A percentile compares a stretch with the other conserved stretches of the same genome.
Conservation (phyloP, 1,140 invertebrate genomes). For the Sycophaga agraensis region DNA sequence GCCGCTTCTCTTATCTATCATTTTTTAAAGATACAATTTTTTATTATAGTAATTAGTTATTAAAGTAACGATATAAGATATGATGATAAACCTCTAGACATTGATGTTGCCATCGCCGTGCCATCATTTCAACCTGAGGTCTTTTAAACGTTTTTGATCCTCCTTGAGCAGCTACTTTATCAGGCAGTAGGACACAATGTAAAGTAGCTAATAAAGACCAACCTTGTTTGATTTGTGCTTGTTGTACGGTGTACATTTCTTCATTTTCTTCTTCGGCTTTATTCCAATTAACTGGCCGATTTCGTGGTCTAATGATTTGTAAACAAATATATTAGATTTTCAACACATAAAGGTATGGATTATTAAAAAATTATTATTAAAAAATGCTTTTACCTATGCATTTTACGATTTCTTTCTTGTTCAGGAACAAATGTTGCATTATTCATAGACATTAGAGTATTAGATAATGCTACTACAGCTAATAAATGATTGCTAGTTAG, state of each 20-base stretch:
- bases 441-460: constrained; percentile 98
- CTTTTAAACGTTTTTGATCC: constrained; percentile 84
- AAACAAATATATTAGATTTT: background rate
- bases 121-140: constrained; percentile 95
- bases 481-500: constrained; percentile 95
- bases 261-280: constrained; percentile 77
- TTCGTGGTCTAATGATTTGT: constrained; percentile 44
- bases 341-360: background rate
- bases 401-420: constrained; percentile 75
- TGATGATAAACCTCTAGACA: constrained; percentile 82
- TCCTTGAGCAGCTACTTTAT: constrained; percentile 73
- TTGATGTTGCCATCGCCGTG: constrained; percentile 96
- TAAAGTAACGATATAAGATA: background rate
- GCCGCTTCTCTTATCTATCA: constrained; percentile 85
- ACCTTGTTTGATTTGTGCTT: constrained; percentile 91
- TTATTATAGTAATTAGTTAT: no score
- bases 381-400: constrained; percentile 61
- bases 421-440: constrained; percentile 89
- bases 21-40: background rate
- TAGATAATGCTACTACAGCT: constrained; percentile 90
- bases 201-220: constrained; percentile 95
- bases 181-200: constrained; percentile 93
- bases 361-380: background rate
- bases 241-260: constrained; percentile 79
- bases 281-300: constrained; percentile 62